Evolutionary conservation across 2,888 invertebrate genomes (phyloP).

Genomic region (Synergus laeviventris): DNA sequence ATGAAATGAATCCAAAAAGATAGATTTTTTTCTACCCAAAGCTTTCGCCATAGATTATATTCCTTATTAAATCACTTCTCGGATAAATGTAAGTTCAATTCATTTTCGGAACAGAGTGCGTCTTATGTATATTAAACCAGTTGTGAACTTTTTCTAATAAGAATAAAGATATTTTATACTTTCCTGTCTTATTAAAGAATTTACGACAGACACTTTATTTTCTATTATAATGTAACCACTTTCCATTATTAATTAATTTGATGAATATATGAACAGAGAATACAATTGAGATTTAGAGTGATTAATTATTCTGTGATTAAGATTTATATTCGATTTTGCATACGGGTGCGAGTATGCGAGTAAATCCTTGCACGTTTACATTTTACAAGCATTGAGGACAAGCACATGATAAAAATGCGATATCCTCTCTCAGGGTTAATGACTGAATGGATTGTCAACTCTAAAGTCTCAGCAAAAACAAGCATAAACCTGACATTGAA

Average conservation of each 20-base stretch:
- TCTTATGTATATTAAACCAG: background rate
- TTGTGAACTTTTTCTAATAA: background rate
- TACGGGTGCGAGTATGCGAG: constrained; percentile 21
- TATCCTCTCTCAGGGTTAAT: constrained; percentile 27
- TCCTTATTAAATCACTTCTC: background rate
- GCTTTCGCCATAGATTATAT: too few relatives aligned
- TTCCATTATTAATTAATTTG: background rate
- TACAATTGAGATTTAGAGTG: background rate
- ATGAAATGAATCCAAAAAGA: too few relatives aligned
- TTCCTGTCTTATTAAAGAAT: background rate
- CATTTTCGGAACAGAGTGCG: background rate
- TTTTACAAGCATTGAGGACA: constrained; percentile 26
- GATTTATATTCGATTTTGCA: background rate
- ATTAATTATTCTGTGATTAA: background rate
- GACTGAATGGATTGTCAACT: constrained; percentile 29
- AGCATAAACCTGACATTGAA: constrained; percentile 10
- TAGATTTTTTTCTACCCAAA: too few relatives aligned
- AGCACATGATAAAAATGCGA: constrained; percentile 2
- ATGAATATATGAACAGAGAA: background rate
- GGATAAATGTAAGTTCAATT: background rate
- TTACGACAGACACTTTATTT: background rate
- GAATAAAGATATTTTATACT: background rate
- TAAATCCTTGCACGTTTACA: constrained; percentile 4
- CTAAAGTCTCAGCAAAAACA: constrained; percentile 10
- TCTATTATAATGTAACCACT: background rate